Evolutionary conservation across 2,888 invertebrate species (phyloP), one percentile per base, ranked within the genome.

Genomic region (Rhamnusium bicolor): DNA sequence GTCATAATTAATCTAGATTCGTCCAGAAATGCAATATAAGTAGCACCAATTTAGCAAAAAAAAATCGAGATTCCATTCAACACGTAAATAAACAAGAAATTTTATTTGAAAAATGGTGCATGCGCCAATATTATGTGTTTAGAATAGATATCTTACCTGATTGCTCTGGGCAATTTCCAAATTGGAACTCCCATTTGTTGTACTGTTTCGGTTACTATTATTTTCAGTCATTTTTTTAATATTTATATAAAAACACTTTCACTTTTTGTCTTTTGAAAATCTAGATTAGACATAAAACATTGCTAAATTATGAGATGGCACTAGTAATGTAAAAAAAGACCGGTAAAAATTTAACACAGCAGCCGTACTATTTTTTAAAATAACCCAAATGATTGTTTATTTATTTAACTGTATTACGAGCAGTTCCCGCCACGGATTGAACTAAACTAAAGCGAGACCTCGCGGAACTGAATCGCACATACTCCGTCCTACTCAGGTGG

Each of bases 121-220:
- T 53, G 12, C 19, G 21, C 53, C 7, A 18, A 19, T 19, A 19
- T 3, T 19, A 5, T 10, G 8, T 8, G 4, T 21, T n/a, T 10
- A 6, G 12, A 54, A 18, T 18, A 18, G 1, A 3, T 16, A 14
- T 10, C 78, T 81, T 84, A 89, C 89, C 89, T 89, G 89, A 82
- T 88, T 88, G 79, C 89, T 89, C 67, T 89, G 89, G 63, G 87
- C 89, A 73, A 89, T 89, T 84, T 89, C 89, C 89, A 92, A 86
- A 71, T 89, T 90, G 54, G 91, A 89, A 82, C 89, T 90, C 77
- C 90, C 90, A 84, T 89, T 91, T 63, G 89, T 71, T 24, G 72
- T 63, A 12, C 66, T 49, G 40, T 1, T 70, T 16, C 63, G 47
- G 63, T 49, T 67, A 47, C 53, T 53, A 32, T 58, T 73, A 8